Conservation (phyloP, 2,113 vertebrate genomes). For the Gracilinanus agilis region DNA sequence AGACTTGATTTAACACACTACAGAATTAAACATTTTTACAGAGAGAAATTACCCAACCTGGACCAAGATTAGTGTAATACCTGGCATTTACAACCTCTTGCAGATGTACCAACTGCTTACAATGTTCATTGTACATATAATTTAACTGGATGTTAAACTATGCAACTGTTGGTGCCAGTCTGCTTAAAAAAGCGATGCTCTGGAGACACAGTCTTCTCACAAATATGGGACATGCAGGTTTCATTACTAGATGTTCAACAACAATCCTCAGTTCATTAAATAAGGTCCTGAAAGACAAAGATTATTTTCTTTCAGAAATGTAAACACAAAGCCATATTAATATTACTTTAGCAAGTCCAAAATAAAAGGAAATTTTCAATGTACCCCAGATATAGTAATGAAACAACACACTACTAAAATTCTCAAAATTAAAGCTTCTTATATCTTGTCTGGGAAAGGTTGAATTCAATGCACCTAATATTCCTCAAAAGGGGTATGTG, state of each 20-base stretch:
- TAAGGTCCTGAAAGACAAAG: constrained; percentile 89
- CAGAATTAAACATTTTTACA: constrained; percentile 72
- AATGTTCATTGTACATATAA: constrained; percentile 80
- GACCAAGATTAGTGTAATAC: constrained; percentile 81
- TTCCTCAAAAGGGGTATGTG: not conserved
- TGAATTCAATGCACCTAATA: constrained; percentile 28
- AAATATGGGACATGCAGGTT: constrained; percentile 94
- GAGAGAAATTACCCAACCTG: constrained; percentile 82
- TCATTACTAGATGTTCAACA: constrained; percentile 97
- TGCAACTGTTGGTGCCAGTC: constrained; percentile 95
- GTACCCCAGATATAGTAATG: not conserved
- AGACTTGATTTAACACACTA: constrained; percentile 80
- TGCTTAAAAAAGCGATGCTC: constrained; percentile 98
- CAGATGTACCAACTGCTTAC: constrained; percentile 85
- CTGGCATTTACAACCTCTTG: constrained; percentile 82
- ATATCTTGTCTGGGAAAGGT: not conserved
- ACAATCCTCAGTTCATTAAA: constrained; percentile 97
- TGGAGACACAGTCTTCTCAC: constrained; percentile 96
- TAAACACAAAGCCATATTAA: constrained; percentile 47
- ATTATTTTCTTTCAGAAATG: constrained; percentile 67
- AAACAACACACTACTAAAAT: not conserved
- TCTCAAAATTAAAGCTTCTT: constrained; percentile 11
- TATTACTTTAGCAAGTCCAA: constrained; percentile 34
- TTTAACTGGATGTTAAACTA: constrained; percentile 82
- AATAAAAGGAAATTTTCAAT: constrained; percentile 7